Percentiles rank a stretch among this genome's conserved stretches.
These are phyloP conservation scores for Tetheella fluctuosa DNA, from an alignment of 2,888 invertebrate genomes.

Conservation along the genomic window DNA sequence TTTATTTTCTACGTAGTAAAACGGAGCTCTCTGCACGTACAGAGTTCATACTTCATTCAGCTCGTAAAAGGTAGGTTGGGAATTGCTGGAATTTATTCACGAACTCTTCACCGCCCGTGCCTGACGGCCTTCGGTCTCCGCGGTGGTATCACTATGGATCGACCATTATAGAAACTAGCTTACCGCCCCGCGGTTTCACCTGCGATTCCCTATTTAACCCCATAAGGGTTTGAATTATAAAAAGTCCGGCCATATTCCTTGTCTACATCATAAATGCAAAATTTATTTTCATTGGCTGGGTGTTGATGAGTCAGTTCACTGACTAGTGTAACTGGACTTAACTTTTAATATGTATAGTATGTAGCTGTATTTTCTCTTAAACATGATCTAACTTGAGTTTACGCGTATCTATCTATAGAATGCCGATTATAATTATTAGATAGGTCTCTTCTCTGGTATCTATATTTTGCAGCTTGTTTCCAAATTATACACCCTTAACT, in stretches of 20 bases:
- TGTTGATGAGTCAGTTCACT: too few relatives aligned
- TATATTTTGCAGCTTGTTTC: neutral
- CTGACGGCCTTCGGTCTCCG: constrained; percentile 28
- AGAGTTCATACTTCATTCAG: constrained; percentile 65
- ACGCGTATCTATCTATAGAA: neutral
- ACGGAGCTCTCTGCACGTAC: constrained; percentile 59
- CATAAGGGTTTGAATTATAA: too few relatives aligned
- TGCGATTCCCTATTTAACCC: too few relatives aligned
- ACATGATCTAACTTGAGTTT: neutral
- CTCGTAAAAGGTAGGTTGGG: constrained; percentile 63
- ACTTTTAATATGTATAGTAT: neutral
- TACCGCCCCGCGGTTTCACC: too few relatives aligned
- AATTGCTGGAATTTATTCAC: constrained; percentile 69
- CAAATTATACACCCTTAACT: too few relatives aligned
- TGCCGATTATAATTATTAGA: neutral
- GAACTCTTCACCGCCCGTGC: constrained; percentile 30
- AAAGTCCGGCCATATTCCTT: too few relatives aligned
- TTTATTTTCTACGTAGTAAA: constrained; percentile 68
- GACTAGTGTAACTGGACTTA: too few relatives aligned
- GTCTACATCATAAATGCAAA: too few relatives aligned
- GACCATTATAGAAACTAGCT: too few relatives aligned
- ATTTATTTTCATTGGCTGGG: too few relatives aligned
- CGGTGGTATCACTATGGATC: constrained; percentile 35
- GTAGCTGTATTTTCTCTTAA: neutral
- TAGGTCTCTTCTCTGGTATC: neutral